phyloP scores from a whole-genome alignment of 1,140 invertebrate genomes.

The Drosophila jambulina region DNA sequence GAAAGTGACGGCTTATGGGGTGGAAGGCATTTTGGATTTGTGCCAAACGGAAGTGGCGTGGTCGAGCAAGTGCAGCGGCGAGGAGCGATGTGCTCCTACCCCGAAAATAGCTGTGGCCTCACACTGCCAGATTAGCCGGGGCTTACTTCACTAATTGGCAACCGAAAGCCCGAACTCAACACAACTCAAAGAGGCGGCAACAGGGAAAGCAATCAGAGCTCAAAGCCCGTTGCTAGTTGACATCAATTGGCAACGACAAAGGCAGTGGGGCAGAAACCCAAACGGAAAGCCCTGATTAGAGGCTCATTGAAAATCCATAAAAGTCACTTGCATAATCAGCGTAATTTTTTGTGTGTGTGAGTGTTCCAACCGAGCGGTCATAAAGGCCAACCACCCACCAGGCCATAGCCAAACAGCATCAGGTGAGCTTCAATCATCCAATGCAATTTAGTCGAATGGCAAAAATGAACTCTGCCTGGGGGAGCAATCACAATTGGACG shows the following conservation, averaged over 20 bases:
- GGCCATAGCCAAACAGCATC: slow-evolving; percentile 30
- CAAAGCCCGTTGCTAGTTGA: slow-evolving; percentile 54
- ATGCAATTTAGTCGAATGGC: slow-evolving; percentile 70
- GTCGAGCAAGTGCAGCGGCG: slow-evolving; percentile 26
- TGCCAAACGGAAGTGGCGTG: slow-evolving; percentile 62
- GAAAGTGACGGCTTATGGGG: slow-evolving; percentile 52
- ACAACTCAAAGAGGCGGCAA: slow-evolving; percentile 24
- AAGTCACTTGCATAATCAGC: slow-evolving; percentile 68
- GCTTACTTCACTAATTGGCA: slow-evolving; percentile 54
- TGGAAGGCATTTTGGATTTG: slow-evolving; percentile 55
- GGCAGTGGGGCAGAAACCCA: slow-evolving; percentile 25
- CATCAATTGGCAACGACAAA: slow-evolving; percentile 63
- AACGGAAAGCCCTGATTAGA: slow-evolving; percentile 54
- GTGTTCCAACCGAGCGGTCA: slow-evolving; percentile 20
- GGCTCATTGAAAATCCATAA: slow-evolving; percentile 71
- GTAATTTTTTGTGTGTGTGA: slow-evolving; percentile 35
- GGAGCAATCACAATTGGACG: slow-evolving; percentile 68
- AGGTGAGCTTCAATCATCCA: slow-evolving; percentile 51
- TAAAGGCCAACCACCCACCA: slow-evolving; percentile 39
- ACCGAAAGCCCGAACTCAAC: slow-evolving; percentile 10
- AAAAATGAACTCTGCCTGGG: slow-evolving; percentile 72
- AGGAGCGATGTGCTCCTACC: neutral
- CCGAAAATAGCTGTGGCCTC: slow-evolving; percentile 22
- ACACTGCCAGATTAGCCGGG: slow-evolving; percentile 16
- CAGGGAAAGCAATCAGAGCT: slow-evolving; percentile 55